phyloP scores from a whole-genome alignment of 2,113 vertebrate species.

The Melospiza georgiana region DNA sequence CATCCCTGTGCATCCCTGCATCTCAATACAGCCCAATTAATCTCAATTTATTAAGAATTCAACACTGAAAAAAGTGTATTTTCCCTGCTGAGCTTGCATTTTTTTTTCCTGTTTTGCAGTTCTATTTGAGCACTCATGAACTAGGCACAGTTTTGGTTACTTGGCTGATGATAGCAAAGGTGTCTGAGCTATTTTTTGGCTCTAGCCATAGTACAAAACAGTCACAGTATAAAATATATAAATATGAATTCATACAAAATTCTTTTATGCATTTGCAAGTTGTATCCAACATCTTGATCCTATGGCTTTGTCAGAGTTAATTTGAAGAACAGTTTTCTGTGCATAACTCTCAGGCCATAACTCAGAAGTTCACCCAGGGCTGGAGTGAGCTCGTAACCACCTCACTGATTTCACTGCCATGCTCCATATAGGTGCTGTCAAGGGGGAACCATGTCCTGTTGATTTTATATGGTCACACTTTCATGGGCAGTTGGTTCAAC shows the following conservation, averaged over 20 bases:
- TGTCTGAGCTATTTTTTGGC: neutral
- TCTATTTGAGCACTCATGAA: neutral
- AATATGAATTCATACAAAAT: neutral
- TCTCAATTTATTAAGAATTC: constrained; percentile 19
- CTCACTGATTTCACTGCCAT: neutral
- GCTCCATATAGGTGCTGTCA: neutral
- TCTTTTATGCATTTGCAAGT: neutral
- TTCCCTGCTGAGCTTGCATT: neutral
- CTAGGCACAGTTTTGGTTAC: neutral
- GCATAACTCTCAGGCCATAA: neutral
- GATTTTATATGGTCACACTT: constrained; percentile 1
- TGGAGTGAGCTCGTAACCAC: neutral
- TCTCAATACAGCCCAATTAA: constrained; percentile 16
- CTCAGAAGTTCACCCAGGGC: neutral
- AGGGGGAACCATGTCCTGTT: neutral
- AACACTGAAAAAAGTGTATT: neutral
- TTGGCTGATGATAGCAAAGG: neutral
- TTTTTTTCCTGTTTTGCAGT: neutral
- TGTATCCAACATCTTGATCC: neutral
- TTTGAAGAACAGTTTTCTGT: neutral
- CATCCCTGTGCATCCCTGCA: neutral
- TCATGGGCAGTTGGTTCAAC: neutral
- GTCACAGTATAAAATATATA: neutral
- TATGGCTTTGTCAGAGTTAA: neutral
- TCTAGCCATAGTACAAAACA: neutral